A percentile compares a stretch with the other conserved stretches of the same genome.
These are phyloP conservation scores for Eupithecia abbreviata DNA, from an alignment of 2,888 invertebrate genomes.

Conservation along the genomic window DNA sequence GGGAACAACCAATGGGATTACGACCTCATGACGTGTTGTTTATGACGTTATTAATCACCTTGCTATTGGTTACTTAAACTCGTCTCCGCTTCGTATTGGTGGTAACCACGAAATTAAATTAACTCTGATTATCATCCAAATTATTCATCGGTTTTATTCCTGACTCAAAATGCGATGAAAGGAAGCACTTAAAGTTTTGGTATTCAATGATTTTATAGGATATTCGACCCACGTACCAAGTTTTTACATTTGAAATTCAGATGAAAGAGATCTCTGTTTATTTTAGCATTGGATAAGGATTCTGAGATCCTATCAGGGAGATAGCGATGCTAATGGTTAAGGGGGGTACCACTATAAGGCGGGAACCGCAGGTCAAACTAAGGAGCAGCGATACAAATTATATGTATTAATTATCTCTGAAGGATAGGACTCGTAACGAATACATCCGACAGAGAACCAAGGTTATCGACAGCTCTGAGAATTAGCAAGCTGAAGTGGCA, in stretches of 20 bases:
- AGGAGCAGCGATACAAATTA: too few relatives aligned
- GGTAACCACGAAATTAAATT: not conserved
- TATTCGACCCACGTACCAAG: conserved; percentile 58
- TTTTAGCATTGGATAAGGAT: conserved; percentile 57
- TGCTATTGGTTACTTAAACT: not conserved
- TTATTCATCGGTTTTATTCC: not conserved
- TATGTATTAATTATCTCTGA: too few relatives aligned
- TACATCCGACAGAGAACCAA: too few relatives aligned
- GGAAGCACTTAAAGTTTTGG: conserved; percentile 37
- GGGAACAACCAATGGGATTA: not conserved
- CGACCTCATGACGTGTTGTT: not conserved
- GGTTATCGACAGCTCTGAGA: too few relatives aligned
- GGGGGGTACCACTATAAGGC: not conserved
- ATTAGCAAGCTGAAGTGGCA: too few relatives aligned
- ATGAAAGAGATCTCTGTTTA: conserved; percentile 61
- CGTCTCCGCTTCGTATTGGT: not conserved
- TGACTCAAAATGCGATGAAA: not conserved
- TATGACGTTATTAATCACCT: not conserved
- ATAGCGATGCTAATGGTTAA: not conserved
- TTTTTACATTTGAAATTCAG: conserved; percentile 68
- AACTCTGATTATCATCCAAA: not conserved
- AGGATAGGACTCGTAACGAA: too few relatives aligned
- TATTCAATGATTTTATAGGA: conserved; percentile 46
- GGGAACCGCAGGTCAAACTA: too few relatives aligned
- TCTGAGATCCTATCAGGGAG: conserved; percentile 17